Percentiles rank a stretch among this genome's conserved stretches.
Conservation (phyloP, 2,797 vertebrate genomes). For the Chelonia mydas region DNA sequence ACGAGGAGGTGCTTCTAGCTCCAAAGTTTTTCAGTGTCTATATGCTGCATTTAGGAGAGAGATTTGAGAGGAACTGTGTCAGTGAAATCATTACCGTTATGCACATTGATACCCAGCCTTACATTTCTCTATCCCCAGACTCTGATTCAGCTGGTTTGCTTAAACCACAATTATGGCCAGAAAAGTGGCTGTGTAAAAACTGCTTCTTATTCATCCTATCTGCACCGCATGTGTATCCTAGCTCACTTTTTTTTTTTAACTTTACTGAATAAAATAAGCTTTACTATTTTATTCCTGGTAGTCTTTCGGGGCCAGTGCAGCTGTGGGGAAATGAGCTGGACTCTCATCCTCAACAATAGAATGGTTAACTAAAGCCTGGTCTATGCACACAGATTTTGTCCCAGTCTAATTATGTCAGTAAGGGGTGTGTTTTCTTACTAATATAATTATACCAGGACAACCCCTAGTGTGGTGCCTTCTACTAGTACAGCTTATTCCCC, state of each 20-base stretch:
- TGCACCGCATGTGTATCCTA: not conserved
- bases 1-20: not conserved
- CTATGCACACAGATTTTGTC: not conserved
- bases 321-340: not conserved
- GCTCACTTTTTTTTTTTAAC: not conserved
- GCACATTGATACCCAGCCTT: not conserved
- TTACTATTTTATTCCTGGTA: not conserved
- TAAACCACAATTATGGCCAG: not conserved
- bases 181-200: not conserved
- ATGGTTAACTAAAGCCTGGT: not conserved
- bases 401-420: not conserved
- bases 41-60: not conserved
- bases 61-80: not conserved
- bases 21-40: not conserved
- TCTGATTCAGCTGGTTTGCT: not conserved
- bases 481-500: not conserved
- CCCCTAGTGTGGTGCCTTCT: not conserved
- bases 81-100: not conserved
- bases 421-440: not conserved
- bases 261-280: not conserved
- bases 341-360: not conserved
- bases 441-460: not conserved
- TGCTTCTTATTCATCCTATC: not conserved
- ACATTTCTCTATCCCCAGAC: not conserved
- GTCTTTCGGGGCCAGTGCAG: not conserved